phyloP scores from a whole-genome alignment of 2,113 vertebrate genomes.

The Leucosticte australis region DNA sequence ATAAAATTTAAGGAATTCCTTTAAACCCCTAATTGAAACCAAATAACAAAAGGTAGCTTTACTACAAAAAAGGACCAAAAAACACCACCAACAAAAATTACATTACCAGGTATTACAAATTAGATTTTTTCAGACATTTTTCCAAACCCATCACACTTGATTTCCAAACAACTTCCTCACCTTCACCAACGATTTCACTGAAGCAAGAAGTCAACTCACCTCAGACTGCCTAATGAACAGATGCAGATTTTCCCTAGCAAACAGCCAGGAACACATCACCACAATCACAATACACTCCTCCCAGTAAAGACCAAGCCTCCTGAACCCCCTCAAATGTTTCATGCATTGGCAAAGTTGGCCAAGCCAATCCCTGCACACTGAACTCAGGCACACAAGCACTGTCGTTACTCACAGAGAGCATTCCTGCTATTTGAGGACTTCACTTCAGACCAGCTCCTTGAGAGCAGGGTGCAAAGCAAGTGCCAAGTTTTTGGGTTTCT shows the following conservation, averaged over 20 bases:
- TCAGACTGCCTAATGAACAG: neutral
- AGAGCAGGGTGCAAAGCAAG: neutral
- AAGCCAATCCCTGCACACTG: neutral
- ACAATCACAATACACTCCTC: neutral
- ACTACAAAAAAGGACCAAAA: neutral
- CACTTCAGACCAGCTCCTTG: neutral
- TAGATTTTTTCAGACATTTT: neutral
- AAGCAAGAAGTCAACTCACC: neutral
- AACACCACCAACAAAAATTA: neutral
- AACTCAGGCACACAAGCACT: neutral
- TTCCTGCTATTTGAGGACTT: neutral
- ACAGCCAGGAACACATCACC: neutral
- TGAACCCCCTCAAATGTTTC: fast-evolving
- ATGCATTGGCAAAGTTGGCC: neutral
- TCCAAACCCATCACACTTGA: neutral
- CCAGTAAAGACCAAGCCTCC: neutral
- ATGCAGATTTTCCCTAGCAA: neutral
- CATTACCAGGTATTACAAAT: neutral
- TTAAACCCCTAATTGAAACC: neutral
- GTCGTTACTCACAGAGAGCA: neutral
- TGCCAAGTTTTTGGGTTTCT: neutral
- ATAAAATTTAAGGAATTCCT: neutral
- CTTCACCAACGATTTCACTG: neutral
- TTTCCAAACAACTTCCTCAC: neutral
- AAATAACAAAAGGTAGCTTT: neutral